phyloP scores from a whole-genome alignment of 37 sponge, comb jelly and placozoan species.

The Eunapius fragilis region DNA sequence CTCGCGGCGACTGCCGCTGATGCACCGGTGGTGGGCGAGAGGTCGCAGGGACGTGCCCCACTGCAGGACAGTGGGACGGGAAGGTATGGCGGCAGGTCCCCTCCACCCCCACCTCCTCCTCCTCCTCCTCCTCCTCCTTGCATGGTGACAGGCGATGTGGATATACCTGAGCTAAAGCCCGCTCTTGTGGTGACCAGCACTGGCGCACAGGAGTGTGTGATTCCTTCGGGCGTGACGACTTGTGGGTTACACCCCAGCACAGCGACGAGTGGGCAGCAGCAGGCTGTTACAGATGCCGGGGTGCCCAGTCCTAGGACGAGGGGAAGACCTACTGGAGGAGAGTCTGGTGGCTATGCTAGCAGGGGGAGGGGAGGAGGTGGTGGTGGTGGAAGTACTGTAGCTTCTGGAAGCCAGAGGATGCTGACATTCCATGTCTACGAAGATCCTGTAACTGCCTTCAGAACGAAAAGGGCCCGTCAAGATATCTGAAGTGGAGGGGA shows the following conservation, averaged over 20 bases:
- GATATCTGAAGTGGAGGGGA: not conserved
- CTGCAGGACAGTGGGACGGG: not conserved
- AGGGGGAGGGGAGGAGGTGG: not conserved
- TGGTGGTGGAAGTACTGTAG: not conserved
- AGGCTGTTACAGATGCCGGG: not conserved
- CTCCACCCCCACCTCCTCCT: no score
- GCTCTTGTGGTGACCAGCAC: not conserved
- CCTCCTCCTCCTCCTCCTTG: no score
- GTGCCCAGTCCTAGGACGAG: not conserved
- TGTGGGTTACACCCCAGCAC: not conserved
- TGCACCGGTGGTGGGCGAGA: not conserved
- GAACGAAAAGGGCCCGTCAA: conserved; percentile 25
- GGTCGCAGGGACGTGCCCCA: not conserved
- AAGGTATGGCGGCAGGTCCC: not conserved
- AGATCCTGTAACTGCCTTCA: conserved; percentile 49
- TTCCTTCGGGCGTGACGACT: not conserved
- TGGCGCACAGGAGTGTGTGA: not conserved
- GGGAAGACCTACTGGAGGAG: not conserved
- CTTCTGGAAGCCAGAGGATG: conserved; percentile 27
- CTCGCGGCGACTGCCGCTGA: not conserved
- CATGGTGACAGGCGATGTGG: not conserved
- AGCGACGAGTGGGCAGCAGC: no score
- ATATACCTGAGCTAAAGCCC: not conserved
- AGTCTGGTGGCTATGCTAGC: no score
- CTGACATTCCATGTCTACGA: conserved; percentile 63